Conservation (phyloP, 1,140 invertebrate species). For the Brachionus calyciflorus region DNA sequence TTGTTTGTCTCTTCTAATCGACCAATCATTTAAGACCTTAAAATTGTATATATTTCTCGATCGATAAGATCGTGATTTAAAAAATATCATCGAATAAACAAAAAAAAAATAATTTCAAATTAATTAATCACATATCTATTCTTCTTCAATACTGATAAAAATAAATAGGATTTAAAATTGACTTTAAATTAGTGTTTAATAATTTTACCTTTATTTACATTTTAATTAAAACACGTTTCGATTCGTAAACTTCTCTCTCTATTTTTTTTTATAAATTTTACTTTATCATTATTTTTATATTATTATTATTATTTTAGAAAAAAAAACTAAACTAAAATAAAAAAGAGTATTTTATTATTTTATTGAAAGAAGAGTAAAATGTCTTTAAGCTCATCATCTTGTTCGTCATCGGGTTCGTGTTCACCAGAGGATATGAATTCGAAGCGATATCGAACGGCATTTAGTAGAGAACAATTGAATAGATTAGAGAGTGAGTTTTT, state of each 20-base stretch:
- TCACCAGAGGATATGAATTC: conserved; percentile 61
- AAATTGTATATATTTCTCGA: too few relatives aligned
- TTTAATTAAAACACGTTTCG: conserved; percentile 31
- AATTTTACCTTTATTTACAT: conserved; percentile 7
- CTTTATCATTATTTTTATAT: background rate
- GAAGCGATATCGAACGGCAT: conserved; percentile 90
- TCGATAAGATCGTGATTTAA: background rate
- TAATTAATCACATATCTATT: conserved; percentile 19
- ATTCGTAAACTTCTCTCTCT: background rate
- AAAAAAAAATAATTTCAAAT: background rate
- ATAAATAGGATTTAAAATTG: conserved; percentile 23
- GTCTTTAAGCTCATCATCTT: conserved; percentile 33
- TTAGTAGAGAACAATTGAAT: conserved; percentile 87
- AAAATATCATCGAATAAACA: background rate
- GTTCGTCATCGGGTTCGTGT: conserved; percentile 17
- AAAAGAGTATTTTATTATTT: background rate
- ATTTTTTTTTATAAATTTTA: conserved; percentile 1
- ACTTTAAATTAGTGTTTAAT: conserved; percentile 36
- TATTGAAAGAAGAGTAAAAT: background rate
- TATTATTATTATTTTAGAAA: background rate
- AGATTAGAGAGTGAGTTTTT: conserved; percentile 94
- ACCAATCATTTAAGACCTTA: too few relatives aligned
- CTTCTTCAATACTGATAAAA: background rate
- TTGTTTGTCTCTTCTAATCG: too few relatives aligned
- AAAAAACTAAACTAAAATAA: background rate